phyloP scores from a whole-genome alignment of 2,113 vertebrate species.

The Cyprinodon brontotheroides region DNA sequence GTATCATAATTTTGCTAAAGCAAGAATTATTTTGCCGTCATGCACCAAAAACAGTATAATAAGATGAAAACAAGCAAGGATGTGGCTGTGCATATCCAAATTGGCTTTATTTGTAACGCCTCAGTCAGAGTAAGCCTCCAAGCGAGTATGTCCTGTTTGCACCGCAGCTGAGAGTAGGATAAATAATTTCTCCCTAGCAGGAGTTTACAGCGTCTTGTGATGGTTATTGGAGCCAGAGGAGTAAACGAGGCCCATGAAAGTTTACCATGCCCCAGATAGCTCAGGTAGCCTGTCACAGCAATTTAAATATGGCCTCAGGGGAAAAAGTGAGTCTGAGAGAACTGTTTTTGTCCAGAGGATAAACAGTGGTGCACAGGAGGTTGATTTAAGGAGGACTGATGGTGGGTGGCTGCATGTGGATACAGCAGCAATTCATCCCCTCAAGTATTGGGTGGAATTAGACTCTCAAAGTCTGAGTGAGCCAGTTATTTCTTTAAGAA shows the following conservation, averaged over 20 bases:
- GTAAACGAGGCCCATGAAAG: constrained; percentile 63
- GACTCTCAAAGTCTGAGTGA: not conserved
- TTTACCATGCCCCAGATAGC: constrained; percentile 71
- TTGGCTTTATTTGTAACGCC: constrained; percentile 28
- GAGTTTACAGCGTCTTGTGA: constrained; percentile 61
- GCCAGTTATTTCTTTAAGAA: constrained; percentile 7
- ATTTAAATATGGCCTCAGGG: constrained; percentile 62
- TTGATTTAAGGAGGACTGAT: constrained; percentile 48
- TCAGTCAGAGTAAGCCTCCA: constrained; percentile 9
- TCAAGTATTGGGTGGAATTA: constrained; percentile 4
- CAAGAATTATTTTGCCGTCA: constrained; percentile 11
- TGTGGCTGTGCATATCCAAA: constrained; percentile 17
- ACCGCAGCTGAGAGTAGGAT: constrained; percentile 40
- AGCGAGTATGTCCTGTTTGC: constrained; percentile 62
- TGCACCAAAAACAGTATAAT: constrained; percentile 23
- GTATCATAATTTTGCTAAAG: constrained; percentile 15
- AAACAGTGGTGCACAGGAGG: constrained; percentile 60
- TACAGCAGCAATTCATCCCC: constrained; percentile 11
- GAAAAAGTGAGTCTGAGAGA: constrained; percentile 40
- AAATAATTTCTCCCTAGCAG: constrained; percentile 55
- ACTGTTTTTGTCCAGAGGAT: constrained; percentile 61
- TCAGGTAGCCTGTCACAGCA: constrained; percentile 67
- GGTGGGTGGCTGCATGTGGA: constrained; percentile 47
- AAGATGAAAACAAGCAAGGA: constrained; percentile 18
- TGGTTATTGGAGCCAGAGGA: constrained; percentile 69